These are phyloP conservation scores for Marmota monax DNA, from an alignment of 2,113 vertebrate species.

Conservation along the genomic window DNA sequence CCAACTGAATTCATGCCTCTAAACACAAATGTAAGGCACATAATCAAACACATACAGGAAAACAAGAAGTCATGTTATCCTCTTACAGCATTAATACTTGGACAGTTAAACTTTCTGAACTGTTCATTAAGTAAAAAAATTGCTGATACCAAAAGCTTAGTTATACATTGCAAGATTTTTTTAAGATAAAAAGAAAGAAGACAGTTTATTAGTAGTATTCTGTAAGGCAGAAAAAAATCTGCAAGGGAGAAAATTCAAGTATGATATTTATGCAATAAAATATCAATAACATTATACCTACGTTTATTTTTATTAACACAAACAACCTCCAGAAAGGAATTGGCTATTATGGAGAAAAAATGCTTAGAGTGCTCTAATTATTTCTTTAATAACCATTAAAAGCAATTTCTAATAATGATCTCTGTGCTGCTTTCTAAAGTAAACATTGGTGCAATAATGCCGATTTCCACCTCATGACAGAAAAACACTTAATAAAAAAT, in stretches of 20 bases:
- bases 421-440: conserved; percentile 52
- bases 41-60: conserved; percentile 38
- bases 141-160: conserved; percentile 26
- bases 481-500: conserved; percentile 41
- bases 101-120: conserved; percentile 75
- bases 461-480: background rate
- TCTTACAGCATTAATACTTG: conserved; percentile 75
- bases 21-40: conserved; percentile 76
- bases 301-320: conserved; percentile 58
- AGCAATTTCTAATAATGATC: conserved; percentile 59
- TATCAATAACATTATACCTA: conserved; percentile 40
- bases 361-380: conserved; percentile 37
- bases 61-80: conserved; percentile 62
- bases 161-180: conserved; percentile 63
- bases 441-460: conserved; percentile 57
- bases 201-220: conserved; percentile 39
- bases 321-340: conserved; percentile 14
- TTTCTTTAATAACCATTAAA: conserved; percentile 59
- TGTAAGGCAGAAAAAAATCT: conserved; percentile 53
- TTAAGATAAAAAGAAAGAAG: conserved; percentile 58
- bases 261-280: background rate
- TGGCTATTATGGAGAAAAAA: conserved; percentile 19
- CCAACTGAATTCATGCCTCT: conserved; percentile 76
- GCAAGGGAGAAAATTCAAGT: conserved; percentile 42
- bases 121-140: background rate